A percentile compares a stretch with the other conserved stretches of the same genome.
Conservation (phyloP, 2,888 invertebrate genomes). For the Acleris holmiana region DNA sequence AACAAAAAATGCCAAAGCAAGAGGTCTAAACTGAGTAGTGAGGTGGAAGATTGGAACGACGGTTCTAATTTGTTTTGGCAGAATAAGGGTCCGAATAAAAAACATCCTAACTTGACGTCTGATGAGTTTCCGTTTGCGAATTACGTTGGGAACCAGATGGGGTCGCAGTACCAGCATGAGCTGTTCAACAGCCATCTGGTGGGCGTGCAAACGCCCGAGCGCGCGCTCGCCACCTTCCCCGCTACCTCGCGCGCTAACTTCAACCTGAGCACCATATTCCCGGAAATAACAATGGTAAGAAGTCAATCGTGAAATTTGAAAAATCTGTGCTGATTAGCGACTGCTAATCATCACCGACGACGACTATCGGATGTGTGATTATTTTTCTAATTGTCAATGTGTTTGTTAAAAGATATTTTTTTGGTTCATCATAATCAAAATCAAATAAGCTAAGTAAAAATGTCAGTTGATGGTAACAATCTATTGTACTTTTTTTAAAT, state of each 20-base stretch:
- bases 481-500: no score
- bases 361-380: no score
- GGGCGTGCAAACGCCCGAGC: conserved; percentile 66
- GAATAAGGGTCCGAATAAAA: conserved; percentile 65
- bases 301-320: no score
- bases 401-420: no score
- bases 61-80: conserved; percentile 70
- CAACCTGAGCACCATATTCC: conserved; percentile 92
- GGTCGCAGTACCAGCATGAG: conserved; percentile 73
- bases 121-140: conserved; percentile 75
- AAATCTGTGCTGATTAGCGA: no score
- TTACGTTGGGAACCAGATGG: conserved; percentile 73
- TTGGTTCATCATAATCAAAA: no score
- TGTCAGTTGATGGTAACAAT: no score
- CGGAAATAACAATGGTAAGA: conserved; percentile 89
- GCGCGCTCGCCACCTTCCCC: conserved; percentile 68
- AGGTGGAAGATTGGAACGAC: conserved; percentile 75
- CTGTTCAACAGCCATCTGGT: conserved; percentile 75
- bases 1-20: conserved; percentile 77
- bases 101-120: conserved; percentile 65
- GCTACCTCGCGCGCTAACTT: conserved; percentile 87
- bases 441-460: no score
- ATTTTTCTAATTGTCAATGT: no score
- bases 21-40: conserved; percentile 64
- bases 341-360: no score